phyloP scores from a whole-genome alignment of 2,797 vertebrate species.

The Zonotrichia albicollis region DNA sequence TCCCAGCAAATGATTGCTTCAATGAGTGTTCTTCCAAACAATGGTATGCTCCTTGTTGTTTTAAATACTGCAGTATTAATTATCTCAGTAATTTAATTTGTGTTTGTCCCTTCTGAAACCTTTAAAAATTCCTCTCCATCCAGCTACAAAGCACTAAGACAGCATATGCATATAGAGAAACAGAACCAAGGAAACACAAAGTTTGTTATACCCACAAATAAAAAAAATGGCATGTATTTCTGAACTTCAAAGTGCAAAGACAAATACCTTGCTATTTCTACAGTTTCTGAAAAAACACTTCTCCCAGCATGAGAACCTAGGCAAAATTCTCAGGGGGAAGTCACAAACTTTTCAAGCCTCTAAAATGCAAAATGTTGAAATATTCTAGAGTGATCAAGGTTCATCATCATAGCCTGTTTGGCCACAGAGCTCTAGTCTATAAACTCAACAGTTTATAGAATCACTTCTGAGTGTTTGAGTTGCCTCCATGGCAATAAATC shows the following conservation, averaged over 20 bases:
- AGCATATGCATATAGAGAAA: not conserved
- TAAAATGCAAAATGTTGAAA: not conserved
- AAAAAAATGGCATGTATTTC: not conserved
- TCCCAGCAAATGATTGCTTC: not conserved
- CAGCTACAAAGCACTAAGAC: not conserved
- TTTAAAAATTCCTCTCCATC: not conserved
- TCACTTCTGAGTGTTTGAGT: not conserved
- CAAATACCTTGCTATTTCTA: not conserved
- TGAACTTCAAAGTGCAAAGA: not conserved
- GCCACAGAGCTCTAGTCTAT: not conserved
- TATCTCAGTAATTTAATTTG: not conserved
- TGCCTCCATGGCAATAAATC: not conserved
- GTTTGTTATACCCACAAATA: not conserved
- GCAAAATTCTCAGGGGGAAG: not conserved
- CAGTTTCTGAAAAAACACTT: not conserved
- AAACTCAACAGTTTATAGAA: not conserved
- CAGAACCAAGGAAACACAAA: not conserved
- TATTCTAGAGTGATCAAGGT: not conserved
- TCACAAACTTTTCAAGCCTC: not conserved
- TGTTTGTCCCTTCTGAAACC: not conserved
- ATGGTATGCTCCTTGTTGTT: not conserved
- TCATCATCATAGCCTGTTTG: not conserved
- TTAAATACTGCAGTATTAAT: not conserved
- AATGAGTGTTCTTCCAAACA: not conserved
- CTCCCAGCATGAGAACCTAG: not conserved